Evolutionary conservation across 1,140 invertebrate genomes (phyloP).

Genomic region (Atta texana): DNA sequence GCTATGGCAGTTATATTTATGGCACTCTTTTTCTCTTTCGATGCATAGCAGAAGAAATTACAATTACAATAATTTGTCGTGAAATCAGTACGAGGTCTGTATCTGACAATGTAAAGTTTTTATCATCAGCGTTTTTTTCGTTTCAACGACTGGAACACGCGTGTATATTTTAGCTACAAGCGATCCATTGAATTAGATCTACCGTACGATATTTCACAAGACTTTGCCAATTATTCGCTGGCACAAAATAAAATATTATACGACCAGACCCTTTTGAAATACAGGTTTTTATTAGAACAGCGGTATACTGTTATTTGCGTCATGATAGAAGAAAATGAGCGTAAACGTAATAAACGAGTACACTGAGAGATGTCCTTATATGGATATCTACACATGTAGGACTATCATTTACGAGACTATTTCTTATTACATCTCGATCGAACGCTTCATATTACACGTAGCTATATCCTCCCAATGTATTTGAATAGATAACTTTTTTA

Average conservation of each 20-base stretch:
- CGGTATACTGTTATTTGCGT: conserved; percentile 32
- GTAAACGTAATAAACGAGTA: conserved; percentile 39
- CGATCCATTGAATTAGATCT: conserved; percentile 32
- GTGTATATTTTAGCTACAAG: conserved; percentile 36
- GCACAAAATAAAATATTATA: conserved; percentile 50
- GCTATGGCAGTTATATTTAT: background rate
- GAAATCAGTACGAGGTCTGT: background rate
- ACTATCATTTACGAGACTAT: conserved; percentile 38
- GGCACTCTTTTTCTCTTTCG: background rate
- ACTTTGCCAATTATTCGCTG: conserved; percentile 48
- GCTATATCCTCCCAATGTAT: background rate
- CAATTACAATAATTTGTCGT: conserved; percentile 42
- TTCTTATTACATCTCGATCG: background rate
- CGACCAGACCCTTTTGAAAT: conserved; percentile 31
- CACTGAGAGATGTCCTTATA: background rate
- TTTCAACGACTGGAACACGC: background rate
- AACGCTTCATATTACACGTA: background rate
- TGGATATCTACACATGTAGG: no score
- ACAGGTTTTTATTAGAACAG: background rate
- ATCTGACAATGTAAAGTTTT: conserved; percentile 31
- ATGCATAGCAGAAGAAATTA: conserved; percentile 1
- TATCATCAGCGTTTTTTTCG: conserved; percentile 28
- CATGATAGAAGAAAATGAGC: conserved; percentile 47
- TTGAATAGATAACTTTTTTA: background rate
- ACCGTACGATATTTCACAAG: conserved; percentile 21